Conservation (phyloP, 2,113 vertebrate genomes). For the Microcebus murinus region DNA sequence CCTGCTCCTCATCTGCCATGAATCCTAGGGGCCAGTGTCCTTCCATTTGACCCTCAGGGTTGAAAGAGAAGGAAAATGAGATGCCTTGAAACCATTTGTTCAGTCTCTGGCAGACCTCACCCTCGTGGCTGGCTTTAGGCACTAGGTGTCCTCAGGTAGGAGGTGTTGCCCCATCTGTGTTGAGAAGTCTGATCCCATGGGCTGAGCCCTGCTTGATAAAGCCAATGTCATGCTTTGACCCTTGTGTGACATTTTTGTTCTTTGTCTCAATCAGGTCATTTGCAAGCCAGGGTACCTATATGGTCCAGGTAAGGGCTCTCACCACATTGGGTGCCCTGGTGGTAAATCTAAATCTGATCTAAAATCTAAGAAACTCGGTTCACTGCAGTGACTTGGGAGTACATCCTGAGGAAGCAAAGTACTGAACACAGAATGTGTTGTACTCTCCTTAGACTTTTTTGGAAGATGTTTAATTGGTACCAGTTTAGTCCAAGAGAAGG, state of each 20-base stretch:
- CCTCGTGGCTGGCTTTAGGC: not conserved
- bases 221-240: not conserved
- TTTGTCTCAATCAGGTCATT: not conserved
- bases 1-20: not conserved
- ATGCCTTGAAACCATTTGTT: not conserved
- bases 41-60: not conserved
- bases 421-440: too few relatives aligned
- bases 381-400: too few relatives aligned
- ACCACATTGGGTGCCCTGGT: too few relatives aligned
- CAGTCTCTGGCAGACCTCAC: not conserved
- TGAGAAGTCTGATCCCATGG: not conserved
- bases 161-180: not conserved
- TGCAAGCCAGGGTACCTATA: not conserved
- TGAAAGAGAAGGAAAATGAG: not conserved
- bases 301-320: not conserved
- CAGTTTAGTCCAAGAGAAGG: too few relatives aligned
- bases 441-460: too few relatives aligned
- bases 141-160: not conserved
- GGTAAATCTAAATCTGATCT: too few relatives aligned
- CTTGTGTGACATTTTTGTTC: not conserved
- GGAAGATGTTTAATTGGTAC: too few relatives aligned
- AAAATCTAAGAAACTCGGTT: too few relatives aligned
- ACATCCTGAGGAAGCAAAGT: too few relatives aligned
- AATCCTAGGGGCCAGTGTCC: not conserved
- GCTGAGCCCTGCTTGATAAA: not conserved